Evolutionary conservation across 2,888 invertebrate species (phyloP), one percentile per base, ranked within the genome.

Genomic region (Syritta pipiens): DNA sequence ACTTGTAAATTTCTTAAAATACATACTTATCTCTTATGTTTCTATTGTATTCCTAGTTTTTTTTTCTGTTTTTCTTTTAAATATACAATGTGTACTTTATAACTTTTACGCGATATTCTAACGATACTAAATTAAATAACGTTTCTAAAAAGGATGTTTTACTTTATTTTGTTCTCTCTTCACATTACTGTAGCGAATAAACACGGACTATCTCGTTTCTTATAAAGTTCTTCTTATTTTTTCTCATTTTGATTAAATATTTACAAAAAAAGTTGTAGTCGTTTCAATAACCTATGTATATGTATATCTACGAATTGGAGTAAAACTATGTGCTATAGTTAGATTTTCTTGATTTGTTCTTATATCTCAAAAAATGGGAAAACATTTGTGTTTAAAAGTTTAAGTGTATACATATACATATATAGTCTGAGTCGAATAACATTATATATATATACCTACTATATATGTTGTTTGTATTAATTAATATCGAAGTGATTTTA

Each of bases 121-220:
- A 28, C 30, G 32, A 59, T 69, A 69, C 69, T 76, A 60, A 59
- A 71, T 65, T 59, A 71, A 77, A 77, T 71, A 77, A 77, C 77
- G 63, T 44, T 71, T 77, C 51, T 42, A 30, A 69, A 69, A 51
- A 65, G 44, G 40, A 53, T 63, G 51, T 32, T 59, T 48, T 53
- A 19, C 7, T 59, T 40, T 28, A 32, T 46, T 53, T 63, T 42
- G 19, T 24, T 51, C 35, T 30, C 0, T 57, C 28, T 22, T 53
- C 6, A 40, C 19, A 17, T 37, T 17, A 17, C 3, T 37, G 17
- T 55, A 65, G 60, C 48, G 51, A 69, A 77, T 77, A 77, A 59
- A 77, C 65, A 59, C n/a, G 63, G 44, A 69, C 51, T 7, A 40
- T 22, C 12, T 55, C 40, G 63, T 75, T 32, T 40, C 46, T 57